Base-by-base conservation (phyloP, 2,797 vertebrate species). In the Sternotherus odoratus region DNA sequence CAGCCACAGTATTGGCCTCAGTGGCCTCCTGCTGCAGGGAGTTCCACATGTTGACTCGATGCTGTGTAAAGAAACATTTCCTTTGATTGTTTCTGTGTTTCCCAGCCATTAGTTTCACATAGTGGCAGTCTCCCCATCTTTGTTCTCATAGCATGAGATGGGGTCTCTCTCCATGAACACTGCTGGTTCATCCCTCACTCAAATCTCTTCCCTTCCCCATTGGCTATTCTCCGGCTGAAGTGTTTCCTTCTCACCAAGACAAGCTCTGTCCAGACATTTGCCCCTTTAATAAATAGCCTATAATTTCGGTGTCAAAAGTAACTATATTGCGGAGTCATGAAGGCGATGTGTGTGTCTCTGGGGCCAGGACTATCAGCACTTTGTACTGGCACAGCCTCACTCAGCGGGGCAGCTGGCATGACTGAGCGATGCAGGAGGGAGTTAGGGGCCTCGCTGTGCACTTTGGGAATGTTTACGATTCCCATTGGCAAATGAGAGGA, bases 221-320 rank as follows among this genome's bases (percentile, higher is more conserved):
- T 48, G 21, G 36, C 54, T 69, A 50, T 53, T 79, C 30, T 36
- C 28, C 13, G 24, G 53, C 57, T 5, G 50, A 85, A 88, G 26
- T 24, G 0, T 3, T 78, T 48, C 9, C 21, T 8, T 85, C 82
- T 54, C 28, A 12, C 39, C n/a, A 1, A 0, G 21, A 3, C 0
- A 0, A 15, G 33, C 36, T 72, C n/a, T 24, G 24, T 56, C 13
- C 49, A 74, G 69, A 48, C n/a, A 2, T 0, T 15, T 1, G 2
- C 21, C 19, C 77, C 2, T 21, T 36, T 51, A 2, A 43, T 72
- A 39, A 72, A 39, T 12, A 72, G 66, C 66, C 36, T 72, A 43
- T 43, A 72, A 72, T 39, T 39, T 39, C 23, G 39, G 36, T 43
- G 36, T 43, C n/a, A 72, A 72, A 72, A 72, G 43, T 72, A 24